Percentiles rank a stretch among this genome's conserved stretches.
Evolutionary conservation across 2,888 invertebrate genomes (phyloP).

Genomic region (Lasioglossum zephyrum): DNA sequence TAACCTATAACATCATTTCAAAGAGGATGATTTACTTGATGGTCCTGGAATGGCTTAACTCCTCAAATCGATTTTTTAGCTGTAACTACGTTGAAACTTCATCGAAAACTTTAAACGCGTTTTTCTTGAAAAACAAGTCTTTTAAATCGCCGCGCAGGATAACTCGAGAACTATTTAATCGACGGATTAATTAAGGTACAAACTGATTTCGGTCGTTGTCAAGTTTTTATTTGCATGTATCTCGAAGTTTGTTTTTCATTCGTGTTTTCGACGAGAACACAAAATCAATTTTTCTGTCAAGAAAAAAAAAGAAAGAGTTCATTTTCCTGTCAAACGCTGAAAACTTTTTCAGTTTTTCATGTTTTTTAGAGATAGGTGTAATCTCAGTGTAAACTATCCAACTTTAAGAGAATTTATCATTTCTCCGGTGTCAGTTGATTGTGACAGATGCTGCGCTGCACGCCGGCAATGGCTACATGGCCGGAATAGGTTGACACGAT

Average conservation of each 20-base stretch:
- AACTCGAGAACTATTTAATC: not conserved
- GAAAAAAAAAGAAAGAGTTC: not conserved
- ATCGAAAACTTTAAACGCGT: not conserved
- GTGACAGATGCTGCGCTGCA: not conserved
- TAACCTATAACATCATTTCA: not conserved
- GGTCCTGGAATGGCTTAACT: not conserved
- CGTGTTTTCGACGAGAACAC: not conserved
- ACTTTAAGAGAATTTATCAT: conserved; percentile 10
- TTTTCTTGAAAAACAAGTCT: not conserved
- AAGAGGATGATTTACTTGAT: not conserved
- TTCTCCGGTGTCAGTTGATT: not conserved
- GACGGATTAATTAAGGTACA: not conserved
- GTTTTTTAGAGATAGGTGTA: not conserved
- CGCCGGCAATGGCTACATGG: not conserved
- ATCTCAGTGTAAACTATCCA: conserved; percentile 4
- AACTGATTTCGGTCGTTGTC: not conserved
- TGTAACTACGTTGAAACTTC: not conserved
- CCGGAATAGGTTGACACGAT: not conserved
- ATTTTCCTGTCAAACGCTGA: not conserved
- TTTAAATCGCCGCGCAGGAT: not conserved
- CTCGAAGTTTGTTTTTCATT: not conserved
- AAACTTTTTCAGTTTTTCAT: not conserved
- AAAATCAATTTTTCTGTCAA: not conserved
- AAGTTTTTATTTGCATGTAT: no score
- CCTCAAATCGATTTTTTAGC: not conserved